These are phyloP conservation scores for Schizaphis graminum DNA, from an alignment of 2,888 invertebrate species.

Conservation along the genomic window DNA sequence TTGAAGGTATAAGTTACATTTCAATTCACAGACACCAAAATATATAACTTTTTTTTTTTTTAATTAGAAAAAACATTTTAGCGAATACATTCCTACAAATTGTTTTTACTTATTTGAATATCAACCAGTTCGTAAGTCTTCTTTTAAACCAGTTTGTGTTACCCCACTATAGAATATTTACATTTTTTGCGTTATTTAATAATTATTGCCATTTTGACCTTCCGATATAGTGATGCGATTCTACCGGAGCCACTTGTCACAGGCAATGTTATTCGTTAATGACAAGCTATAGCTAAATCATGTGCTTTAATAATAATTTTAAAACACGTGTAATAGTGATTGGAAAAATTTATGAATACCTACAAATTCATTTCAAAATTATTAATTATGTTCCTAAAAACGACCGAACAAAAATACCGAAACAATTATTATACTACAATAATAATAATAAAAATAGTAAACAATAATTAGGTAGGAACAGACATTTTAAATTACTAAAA, in stretches of 20 bases:
- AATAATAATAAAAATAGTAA: neutral
- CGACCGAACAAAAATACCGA: neutral
- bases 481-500: neutral
- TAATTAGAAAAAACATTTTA: conserved; percentile 48
- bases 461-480: neutral
- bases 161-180: conserved; percentile 25
- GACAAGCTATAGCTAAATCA: neutral
- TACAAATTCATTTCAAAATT: neutral
- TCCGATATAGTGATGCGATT: conserved; percentile 23
- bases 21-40: conserved; percentile 38
- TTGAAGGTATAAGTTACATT: neutral
- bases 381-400: neutral
- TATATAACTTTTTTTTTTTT: conserved; percentile 11
- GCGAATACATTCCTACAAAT: conserved; percentile 50
- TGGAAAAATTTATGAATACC: neutral
- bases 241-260: conserved; percentile 31
- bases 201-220: conserved; percentile 56
- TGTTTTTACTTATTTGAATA: conserved; percentile 58
- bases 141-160: conserved; percentile 55
- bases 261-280: neutral
- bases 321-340: conserved; percentile 13
- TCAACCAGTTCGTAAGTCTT: conserved; percentile 51
- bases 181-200: conserved; percentile 46
- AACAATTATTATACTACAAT: neutral
- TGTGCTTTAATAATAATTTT: conserved; percentile 16